These are phyloP conservation scores for Cordilura impudica DNA, from an alignment of 2,888 invertebrate species.

Conservation along the genomic window DNA sequence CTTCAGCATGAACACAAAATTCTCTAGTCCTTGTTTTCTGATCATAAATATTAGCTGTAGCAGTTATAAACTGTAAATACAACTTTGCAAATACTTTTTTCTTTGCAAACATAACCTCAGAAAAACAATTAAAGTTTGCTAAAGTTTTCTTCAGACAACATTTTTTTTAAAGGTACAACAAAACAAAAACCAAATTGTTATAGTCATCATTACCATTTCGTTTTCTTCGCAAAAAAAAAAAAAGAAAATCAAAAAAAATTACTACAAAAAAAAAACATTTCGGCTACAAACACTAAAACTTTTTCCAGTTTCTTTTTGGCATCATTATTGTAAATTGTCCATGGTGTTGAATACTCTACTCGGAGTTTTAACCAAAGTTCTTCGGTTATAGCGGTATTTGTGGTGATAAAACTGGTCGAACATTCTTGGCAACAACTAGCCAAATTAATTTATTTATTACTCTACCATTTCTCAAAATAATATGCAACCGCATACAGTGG, in stretches of 20 bases:
- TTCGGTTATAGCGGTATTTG: constrained; percentile 62
- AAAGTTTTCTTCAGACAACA: constrained; percentile 51
- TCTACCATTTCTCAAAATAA: constrained; percentile 62
- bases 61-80: constrained; percentile 58
- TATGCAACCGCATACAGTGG: constrained; percentile 62
- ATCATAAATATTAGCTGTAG: constrained; percentile 52
- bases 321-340: constrained; percentile 49
- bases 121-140: constrained; percentile 60
- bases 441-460: constrained; percentile 64
- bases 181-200: constrained; percentile 31
- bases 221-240: neutral
- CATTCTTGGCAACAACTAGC: constrained; percentile 62
- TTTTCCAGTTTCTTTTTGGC: constrained; percentile 53
- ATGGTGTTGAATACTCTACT: constrained; percentile 49
- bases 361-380: constrained; percentile 50
- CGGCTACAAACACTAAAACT: constrained; percentile 28
- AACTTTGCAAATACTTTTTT: constrained; percentile 46
- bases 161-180: neutral
- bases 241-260: neutral
- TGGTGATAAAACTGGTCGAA: constrained; percentile 62
- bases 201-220: constrained; percentile 58
- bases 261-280: neutral
- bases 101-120: constrained; percentile 13
- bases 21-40: neutral
- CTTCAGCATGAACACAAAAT: neutral